phyloP scores from a whole-genome alignment of 2,113 vertebrate genomes.

The Gopherus flavomarginatus region DNA sequence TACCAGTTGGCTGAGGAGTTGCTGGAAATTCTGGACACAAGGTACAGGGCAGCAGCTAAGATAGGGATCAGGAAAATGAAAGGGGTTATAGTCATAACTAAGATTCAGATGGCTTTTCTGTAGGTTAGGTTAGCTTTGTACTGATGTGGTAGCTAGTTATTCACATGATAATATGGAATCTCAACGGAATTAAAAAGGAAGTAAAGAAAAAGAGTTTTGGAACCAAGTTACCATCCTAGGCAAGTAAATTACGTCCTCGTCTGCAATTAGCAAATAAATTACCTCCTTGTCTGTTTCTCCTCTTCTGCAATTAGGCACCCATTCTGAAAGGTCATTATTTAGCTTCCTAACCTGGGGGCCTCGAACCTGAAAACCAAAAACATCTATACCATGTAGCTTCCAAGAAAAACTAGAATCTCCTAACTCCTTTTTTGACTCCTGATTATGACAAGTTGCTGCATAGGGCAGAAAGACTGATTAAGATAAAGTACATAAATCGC shows the following conservation, averaged over 20 bases:
- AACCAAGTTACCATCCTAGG: background rate
- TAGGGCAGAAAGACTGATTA: background rate
- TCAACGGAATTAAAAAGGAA: background rate
- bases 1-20: background rate
- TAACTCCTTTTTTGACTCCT: background rate
- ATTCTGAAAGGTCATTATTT: background rate
- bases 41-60: background rate
- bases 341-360: background rate
- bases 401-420: background rate
- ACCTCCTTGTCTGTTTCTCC: background rate
- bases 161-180: background rate
- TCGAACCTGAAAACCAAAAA: background rate
- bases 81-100: background rate
- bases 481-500: background rate
- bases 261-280: background rate
- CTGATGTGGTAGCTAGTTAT: background rate
- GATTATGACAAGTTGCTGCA: background rate
- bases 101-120: background rate
- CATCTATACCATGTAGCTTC: background rate
- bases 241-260: background rate
- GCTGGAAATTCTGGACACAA: background rate
- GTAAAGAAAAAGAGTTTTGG: background rate
- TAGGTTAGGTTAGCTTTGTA: background rate
- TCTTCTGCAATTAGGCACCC: background rate
- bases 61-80: background rate